These are phyloP conservation scores for Tipula helvola DNA, from an alignment of 2,888 invertebrate species.

Conservation along the genomic window DNA sequence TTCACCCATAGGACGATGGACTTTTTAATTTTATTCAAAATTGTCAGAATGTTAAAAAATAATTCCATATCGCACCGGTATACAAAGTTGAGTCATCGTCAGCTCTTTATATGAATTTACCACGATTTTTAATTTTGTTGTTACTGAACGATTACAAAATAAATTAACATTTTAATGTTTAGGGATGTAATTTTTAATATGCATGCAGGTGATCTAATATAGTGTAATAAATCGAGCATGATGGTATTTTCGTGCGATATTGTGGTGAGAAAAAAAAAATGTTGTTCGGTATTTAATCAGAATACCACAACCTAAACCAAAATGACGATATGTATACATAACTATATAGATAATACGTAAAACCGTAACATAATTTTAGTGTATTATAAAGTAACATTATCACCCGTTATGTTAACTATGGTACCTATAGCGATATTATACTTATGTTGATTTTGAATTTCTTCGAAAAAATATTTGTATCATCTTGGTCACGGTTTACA, in stretches of 20 bases:
- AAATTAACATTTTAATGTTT: neutral
- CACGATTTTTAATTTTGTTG: neutral
- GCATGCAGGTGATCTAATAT: neutral
- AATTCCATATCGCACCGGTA: neutral
- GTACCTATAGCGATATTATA: neutral
- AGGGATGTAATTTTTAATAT: neutral
- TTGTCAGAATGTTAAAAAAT: neutral
- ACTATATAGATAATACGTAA: too few species aligned
- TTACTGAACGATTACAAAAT: neutral
- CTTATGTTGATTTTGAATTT: neutral
- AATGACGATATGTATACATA: neutral
- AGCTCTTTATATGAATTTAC: neutral
- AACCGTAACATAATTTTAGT: neutral
- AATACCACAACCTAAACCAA: neutral
- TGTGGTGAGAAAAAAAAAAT: neutral
- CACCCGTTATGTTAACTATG: neutral
- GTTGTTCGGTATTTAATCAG: too few species aligned
- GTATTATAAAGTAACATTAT: neutral
- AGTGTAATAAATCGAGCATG: neutral
- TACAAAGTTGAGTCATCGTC: neutral
- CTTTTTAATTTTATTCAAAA: neutral
- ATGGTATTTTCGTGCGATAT: neutral
- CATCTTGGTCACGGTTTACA: neutral
- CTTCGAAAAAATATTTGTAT: neutral
- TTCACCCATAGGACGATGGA: slow-evolving; percentile 6